Evolutionary conservation across 2,113 vertebrate species (phyloP), one percentile per base, ranked within the genome.

Genomic region (Perca schrenkii): DNA sequence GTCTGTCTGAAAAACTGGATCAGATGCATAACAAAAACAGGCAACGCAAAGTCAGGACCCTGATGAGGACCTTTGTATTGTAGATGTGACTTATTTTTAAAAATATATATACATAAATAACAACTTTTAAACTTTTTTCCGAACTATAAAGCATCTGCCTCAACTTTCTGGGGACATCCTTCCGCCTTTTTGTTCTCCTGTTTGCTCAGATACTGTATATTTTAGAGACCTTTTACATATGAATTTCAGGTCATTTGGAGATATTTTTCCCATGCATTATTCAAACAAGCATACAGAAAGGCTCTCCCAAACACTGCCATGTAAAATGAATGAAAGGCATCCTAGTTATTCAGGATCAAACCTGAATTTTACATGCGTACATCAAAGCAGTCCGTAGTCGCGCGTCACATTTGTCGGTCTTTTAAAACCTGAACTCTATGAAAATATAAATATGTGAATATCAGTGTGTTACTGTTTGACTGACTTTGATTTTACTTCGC

Each of bases 391-490:
- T 6, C 0, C 15, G 19, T 19, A 13, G 56, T 54, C 22, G 52
- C 34, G 25, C 3, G 49, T 73, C 52, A 8, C 81, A 74, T 83
- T 85, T 79, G 19, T 43, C 22, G 36, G 14, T 52, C 60, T 22
- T 61, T 49, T 47, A 17, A 60, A 61, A 65, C 31, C 53, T 82
- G 50, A 57, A 77, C 86, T 71, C 60, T 53, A 70, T 3, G 61
- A 73, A 58, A 61, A 10, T 64, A 63, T 71, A 67, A 90, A 84
- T 87, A 87, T 82, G 80, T 70, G 53, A 90, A 56, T 16, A 64
- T 81, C 81, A 83, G 22, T 7, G 68, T 76, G 52, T 65, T 73
- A 21, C 61, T 77, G 70, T 86, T 63, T 61, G 75, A 66, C 78
- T 77, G 62, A 17, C 72, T 86, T 74, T 86, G 73, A 88, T 77